Conservation (phyloP, 2,797 vertebrate genomes). For the Chromobotia macracanthus region DNA sequence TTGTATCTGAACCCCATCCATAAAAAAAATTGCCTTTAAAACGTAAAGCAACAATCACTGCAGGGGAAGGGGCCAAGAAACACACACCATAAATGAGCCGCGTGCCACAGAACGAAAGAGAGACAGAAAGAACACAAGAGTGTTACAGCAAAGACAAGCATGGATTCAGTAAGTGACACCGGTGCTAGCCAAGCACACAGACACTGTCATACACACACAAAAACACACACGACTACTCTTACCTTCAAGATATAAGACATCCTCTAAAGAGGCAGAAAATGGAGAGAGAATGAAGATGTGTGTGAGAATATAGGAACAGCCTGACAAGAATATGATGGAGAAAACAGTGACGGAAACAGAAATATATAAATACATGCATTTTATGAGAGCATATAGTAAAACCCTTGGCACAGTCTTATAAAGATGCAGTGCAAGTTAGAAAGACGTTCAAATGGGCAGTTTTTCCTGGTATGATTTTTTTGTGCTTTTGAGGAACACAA, state of each 20-base stretch:
- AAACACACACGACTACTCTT: slow-evolving; percentile 83
- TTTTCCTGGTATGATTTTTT: background rate
- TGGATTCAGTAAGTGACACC: slow-evolving; percentile 59
- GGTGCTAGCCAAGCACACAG: slow-evolving; percentile 60
- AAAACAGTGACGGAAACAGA: slow-evolving; percentile 61
- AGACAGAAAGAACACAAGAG: slow-evolving; percentile 6
- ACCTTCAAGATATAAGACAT: slow-evolving; percentile 99
- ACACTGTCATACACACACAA: slow-evolving; percentile 41
- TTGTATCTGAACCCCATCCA: background rate
- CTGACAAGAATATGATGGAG: slow-evolving; percentile 67
- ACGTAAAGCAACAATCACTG: slow-evolving; percentile 32
- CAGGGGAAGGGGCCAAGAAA: slow-evolving; percentile 54
- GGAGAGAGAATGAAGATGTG: slow-evolving; percentile 85
- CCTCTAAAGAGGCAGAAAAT: slow-evolving; percentile 92
- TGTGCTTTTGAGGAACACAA: no score
- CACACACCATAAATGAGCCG: slow-evolving; percentile 71
- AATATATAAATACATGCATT: slow-evolving; percentile 53
- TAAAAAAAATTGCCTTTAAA: background rate
- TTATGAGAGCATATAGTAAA: slow-evolving; percentile 6
- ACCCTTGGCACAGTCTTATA: background rate
- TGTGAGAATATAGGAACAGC: slow-evolving; percentile 69
- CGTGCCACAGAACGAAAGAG: slow-evolving; percentile 24
- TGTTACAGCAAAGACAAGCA: slow-evolving; percentile 23
- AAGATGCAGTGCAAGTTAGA: background rate
- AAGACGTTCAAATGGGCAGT: background rate